Evolutionary conservation across 2,888 invertebrate genomes (phyloP).

Genomic region (Hirtodrosophila duncani): DNA sequence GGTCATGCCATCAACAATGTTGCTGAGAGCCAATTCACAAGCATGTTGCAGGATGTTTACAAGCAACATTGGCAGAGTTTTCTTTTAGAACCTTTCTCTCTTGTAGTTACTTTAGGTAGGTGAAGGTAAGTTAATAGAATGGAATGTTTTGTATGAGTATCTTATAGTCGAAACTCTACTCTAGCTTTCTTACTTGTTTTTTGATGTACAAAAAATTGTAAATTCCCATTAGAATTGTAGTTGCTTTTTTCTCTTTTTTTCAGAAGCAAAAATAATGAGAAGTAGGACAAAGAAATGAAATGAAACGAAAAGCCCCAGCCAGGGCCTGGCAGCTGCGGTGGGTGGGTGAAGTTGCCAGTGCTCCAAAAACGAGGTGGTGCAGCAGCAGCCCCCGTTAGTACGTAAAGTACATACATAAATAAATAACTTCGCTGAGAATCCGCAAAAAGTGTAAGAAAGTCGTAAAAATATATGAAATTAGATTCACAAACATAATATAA

Average conservation of each 20-base stretch:
- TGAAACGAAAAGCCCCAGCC: slow-evolving; percentile 48
- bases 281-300: slow-evolving; percentile 53
- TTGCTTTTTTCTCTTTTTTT: no score
- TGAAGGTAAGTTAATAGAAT: no score
- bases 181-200: slow-evolving; percentile 49
- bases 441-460: slow-evolving; percentile 40
- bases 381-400: slow-evolving; percentile 47
- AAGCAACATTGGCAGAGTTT: no score
- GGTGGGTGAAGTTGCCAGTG: no score
- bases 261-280: slow-evolving; percentile 24
- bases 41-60: no score
- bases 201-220: slow-evolving; percentile 69
- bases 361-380: background rate
- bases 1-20: no score
- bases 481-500: slow-evolving; percentile 22
- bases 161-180: no score
- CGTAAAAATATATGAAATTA: slow-evolving; percentile 53
- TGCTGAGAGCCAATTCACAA: no score
- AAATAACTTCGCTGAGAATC: slow-evolving; percentile 48
- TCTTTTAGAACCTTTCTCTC: no score
- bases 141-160: no score
- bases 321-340: slow-evolving; percentile 4
- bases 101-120: no score
- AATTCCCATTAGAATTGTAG: slow-evolving; percentile 71
- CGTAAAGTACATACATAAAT: slow-evolving; percentile 48